Evolutionary conservation across 2,797 vertebrate genomes (phyloP).

Genomic region (Acipenser ruthenus): DNA sequence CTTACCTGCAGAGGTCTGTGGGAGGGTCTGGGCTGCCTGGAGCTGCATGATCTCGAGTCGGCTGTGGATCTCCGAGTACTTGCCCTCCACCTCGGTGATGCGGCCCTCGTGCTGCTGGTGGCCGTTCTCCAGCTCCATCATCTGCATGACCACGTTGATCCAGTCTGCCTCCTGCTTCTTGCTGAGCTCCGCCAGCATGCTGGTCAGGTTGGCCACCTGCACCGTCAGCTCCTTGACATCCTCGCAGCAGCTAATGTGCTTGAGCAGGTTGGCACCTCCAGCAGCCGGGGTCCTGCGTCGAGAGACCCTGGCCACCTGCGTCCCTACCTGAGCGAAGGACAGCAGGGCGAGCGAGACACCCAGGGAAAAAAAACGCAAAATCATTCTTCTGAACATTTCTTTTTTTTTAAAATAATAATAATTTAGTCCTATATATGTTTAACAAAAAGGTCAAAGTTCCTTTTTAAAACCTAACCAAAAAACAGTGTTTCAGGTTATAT

Average conservation of each 20-base stretch:
- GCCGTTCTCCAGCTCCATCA: slow-evolving; percentile 83
- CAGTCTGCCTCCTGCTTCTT: slow-evolving; percentile 82
- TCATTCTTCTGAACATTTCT: no score
- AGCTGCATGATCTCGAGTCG: slow-evolving; percentile 91
- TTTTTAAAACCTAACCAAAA: no score
- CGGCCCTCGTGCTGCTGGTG: slow-evolving; percentile 74
- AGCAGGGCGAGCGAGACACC: no score
- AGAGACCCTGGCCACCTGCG: no score
- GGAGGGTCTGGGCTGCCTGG: slow-evolving; percentile 77
- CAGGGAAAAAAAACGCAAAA: no score
- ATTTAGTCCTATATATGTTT: no score
- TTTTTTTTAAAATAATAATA: no score
- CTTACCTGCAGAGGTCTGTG: slow-evolving; percentile 90
- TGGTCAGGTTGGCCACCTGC: slow-evolving; percentile 84
- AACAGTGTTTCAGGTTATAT: no score
- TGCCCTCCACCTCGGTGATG: slow-evolving; percentile 82
- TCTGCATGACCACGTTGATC: slow-evolving; percentile 75
- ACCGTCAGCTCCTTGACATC: slow-evolving; percentile 77
- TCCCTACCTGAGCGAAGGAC: no score
- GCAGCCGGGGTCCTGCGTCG: no score
- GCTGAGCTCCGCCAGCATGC: slow-evolving; percentile 72
- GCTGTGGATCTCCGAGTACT: slow-evolving; percentile 91
- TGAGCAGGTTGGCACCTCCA: slow-evolving; percentile 23
- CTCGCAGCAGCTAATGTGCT: slow-evolving; percentile 64
- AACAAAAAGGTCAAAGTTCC: no score